Conservation (phyloP, 1,140 invertebrate species). For the Lordiphosa stackelbergi region DNA sequence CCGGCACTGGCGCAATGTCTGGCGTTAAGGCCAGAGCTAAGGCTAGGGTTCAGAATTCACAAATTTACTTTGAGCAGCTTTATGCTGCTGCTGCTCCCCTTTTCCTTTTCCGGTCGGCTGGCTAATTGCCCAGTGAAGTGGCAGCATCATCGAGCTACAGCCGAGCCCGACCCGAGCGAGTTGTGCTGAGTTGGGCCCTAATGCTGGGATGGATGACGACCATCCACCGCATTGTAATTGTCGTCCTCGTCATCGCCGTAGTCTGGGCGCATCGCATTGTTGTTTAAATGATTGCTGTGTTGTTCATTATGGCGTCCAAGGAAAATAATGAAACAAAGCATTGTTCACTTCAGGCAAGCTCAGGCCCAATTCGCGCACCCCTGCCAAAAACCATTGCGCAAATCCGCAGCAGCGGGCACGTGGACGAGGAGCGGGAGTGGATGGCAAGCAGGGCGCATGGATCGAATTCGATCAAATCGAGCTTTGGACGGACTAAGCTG, state of each 20-base stretch:
- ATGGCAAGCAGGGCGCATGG: background rate
- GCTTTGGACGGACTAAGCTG: background rate
- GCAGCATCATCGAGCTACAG: slow-evolving; percentile 32
- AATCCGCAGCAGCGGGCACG: slow-evolving; percentile 3
- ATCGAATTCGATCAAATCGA: no score
- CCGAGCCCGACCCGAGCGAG: slow-evolving; percentile 13
- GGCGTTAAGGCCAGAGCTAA: slow-evolving; percentile 20
- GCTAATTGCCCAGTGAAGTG: slow-evolving; percentile 71
- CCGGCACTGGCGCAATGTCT: slow-evolving; percentile 12
- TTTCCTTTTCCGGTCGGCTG: slow-evolving; percentile 64
- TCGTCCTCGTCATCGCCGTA: slow-evolving; percentile 40
- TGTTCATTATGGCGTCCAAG: slow-evolving; percentile 49
- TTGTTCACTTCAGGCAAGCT: slow-evolving; percentile 25
- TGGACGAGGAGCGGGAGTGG: slow-evolving; percentile 1
- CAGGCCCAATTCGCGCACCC: background rate
- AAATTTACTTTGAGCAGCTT: slow-evolving; percentile 43
- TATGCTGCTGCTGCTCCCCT: slow-evolving; percentile 50
- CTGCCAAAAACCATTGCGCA: background rate
- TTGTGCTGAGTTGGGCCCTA: slow-evolving; percentile 15
- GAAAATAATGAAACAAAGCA: slow-evolving; percentile 43
- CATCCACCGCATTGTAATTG: slow-evolving; percentile 67
- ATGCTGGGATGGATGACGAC: slow-evolving; percentile 32
- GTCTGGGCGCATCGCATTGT: slow-evolving; percentile 50
- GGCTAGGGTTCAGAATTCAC: slow-evolving; percentile 43
- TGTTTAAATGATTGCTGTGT: slow-evolving; percentile 54